Conservation (phyloP, 2,888 invertebrate genomes). For the Melanophora roralis region DNA sequence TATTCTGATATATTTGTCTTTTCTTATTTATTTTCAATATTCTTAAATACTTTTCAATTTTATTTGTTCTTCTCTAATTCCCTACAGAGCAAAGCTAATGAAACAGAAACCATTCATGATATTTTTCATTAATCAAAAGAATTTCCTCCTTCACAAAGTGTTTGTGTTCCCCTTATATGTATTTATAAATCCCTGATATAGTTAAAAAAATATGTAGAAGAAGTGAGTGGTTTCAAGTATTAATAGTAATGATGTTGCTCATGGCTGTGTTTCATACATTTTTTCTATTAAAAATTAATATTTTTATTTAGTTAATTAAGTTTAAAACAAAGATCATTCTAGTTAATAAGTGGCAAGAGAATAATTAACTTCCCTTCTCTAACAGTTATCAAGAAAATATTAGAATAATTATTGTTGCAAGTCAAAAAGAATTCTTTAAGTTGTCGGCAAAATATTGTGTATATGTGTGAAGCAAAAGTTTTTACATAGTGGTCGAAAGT, state of each 20-base stretch:
- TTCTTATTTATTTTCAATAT: background rate
- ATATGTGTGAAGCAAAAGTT: no score
- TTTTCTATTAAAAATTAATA: background rate
- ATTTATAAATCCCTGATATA: no score
- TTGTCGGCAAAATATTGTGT: no score
- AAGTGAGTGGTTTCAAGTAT: background rate
- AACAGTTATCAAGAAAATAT: background rate
- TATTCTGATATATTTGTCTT: no score
- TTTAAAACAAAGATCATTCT: background rate
- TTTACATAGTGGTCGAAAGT: no score
- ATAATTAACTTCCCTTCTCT: constrained; percentile 1
- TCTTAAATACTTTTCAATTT: background rate
- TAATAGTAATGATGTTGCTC: background rate
- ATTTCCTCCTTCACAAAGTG: background rate
- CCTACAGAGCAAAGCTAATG: no score
- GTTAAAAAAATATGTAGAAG: background rate
- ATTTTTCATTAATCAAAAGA: background rate
- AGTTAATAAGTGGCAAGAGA: constrained; percentile 12
- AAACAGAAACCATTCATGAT: background rate
- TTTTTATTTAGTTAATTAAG: constrained; percentile 15
- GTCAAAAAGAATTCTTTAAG: no score
- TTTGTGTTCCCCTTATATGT: no score
- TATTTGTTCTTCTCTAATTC: no score
- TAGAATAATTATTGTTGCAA: background rate
- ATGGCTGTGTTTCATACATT: background rate